Conservation (phyloP, 2,797 vertebrate genomes). For the Amblyraja radiata region DNA sequence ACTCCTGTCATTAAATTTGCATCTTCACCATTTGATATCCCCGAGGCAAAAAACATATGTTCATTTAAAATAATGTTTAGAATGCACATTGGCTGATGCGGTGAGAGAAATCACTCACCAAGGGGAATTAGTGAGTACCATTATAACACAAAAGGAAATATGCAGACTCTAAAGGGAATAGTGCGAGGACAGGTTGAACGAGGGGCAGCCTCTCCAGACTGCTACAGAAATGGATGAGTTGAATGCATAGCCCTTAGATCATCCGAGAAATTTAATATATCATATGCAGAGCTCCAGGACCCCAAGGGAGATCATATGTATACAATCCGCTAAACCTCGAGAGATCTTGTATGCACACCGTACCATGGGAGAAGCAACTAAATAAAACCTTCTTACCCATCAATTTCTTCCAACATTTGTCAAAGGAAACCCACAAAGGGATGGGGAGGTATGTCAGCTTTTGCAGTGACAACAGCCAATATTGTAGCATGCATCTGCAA, state of each 20-base stretch:
- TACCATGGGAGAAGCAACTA: background rate
- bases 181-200: background rate
- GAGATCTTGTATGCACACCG: background rate
- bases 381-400: background rate
- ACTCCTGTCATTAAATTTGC: background rate
- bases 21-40: background rate
- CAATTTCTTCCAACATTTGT: background rate
- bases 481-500: background rate
- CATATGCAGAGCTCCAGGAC: background rate
- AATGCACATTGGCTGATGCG: background rate
- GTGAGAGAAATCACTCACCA: background rate
- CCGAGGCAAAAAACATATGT: background rate
- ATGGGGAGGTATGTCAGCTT: constrained; percentile 1
- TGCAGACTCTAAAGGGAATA: constrained; percentile 7
- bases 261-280: constrained; percentile 9
- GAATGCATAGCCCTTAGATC: constrained; percentile 14
- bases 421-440: background rate
- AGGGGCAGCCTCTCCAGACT: background rate
- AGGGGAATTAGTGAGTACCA: constrained; percentile 4
- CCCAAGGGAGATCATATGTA: constrained; percentile 16
- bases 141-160: background rate
- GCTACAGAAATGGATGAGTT: constrained; percentile 22
- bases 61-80: background rate
- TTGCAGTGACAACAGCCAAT: background rate
- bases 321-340: background rate